Conservation (phyloP, 2,113 vertebrate genomes). For the Clarias macrocephalus region DNA sequence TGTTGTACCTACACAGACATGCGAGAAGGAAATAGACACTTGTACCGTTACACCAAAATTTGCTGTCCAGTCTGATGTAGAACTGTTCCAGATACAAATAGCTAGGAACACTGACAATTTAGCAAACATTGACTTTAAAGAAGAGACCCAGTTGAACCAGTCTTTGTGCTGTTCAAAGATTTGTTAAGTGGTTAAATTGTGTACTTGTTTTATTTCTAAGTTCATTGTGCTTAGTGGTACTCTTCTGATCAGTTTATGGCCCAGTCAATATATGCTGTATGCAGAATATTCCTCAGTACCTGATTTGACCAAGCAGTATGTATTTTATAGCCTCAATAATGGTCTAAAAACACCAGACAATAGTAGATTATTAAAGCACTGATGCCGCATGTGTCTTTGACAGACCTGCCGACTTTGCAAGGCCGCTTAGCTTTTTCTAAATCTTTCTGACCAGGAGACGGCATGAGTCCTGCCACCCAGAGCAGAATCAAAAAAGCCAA, state of each 20-base stretch:
- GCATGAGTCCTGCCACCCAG: slow-evolving; percentile 77
- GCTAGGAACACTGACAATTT: too few species aligned
- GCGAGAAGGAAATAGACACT: too few species aligned
- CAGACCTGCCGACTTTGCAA: background rate
- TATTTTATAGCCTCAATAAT: background rate
- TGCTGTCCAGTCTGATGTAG: too few species aligned
- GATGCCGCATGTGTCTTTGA: background rate
- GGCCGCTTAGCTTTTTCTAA: background rate
- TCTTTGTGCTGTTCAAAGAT: too few species aligned
- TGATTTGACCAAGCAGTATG: too few species aligned
- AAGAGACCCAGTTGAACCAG: too few species aligned
- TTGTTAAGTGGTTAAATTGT: too few species aligned
- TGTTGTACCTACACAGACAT: background rate
- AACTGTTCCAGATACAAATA: too few species aligned
- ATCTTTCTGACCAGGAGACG: slow-evolving; percentile 71
- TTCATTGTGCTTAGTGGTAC: background rate
- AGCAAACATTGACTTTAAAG: too few species aligned
- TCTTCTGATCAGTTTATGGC: background rate
- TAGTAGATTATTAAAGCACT: background rate
- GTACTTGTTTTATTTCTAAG: too few species aligned
- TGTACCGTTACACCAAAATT: too few species aligned
- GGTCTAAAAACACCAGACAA: background rate
- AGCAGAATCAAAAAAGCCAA: slow-evolving; percentile 87
- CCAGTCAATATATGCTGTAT: background rate
- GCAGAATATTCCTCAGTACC: background rate